Evolutionary conservation across 2,797 vertebrate species (phyloP).

Genomic region (Rhadinocentrus ornatus): DNA sequence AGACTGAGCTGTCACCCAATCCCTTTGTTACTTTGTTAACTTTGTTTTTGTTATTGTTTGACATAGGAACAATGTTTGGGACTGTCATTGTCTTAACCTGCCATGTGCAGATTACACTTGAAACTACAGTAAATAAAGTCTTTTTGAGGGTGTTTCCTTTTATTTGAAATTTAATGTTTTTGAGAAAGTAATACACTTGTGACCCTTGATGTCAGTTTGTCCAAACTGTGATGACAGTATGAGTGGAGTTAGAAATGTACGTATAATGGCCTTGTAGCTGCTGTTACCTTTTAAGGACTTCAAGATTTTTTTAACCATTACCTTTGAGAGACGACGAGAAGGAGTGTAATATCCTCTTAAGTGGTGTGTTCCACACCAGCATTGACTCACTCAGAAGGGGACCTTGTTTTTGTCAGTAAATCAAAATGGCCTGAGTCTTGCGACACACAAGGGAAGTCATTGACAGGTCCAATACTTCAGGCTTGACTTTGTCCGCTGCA

Average conservation of each 20-base stretch:
- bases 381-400: conserved; percentile 71
- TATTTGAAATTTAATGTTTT: conserved; percentile 29
- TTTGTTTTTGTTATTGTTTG: too few relatives aligned
- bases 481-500: conserved; percentile 54
- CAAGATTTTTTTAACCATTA: conserved; percentile 83
- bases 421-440: conserved; percentile 69
- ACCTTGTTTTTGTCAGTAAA: conserved; percentile 79
- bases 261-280: conserved; percentile 68
- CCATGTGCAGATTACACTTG: conserved; percentile 8
- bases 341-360: conserved; percentile 74
- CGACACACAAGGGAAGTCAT: conserved; percentile 54
- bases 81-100: conserved; percentile 35
- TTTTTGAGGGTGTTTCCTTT: conserved; percentile 39
- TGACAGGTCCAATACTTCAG: conserved; percentile 68
- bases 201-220: conserved; percentile 58
- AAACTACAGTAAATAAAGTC: conserved; percentile 29
- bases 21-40: too few relatives aligned
- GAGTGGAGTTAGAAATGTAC: conserved; percentile 59
- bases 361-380: conserved; percentile 56
- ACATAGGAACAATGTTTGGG: conserved; percentile 30
- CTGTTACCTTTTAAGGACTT: conserved; percentile 80
- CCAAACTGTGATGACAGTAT: conserved; percentile 54
- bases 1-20: conserved; percentile 33
- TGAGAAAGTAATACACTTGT: conserved; percentile 51
- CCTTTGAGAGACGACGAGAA: conserved; percentile 77